Base-by-base conservation (phyloP, 2,888 invertebrate species). In the Rhogogaster chlorosoma region DNA sequence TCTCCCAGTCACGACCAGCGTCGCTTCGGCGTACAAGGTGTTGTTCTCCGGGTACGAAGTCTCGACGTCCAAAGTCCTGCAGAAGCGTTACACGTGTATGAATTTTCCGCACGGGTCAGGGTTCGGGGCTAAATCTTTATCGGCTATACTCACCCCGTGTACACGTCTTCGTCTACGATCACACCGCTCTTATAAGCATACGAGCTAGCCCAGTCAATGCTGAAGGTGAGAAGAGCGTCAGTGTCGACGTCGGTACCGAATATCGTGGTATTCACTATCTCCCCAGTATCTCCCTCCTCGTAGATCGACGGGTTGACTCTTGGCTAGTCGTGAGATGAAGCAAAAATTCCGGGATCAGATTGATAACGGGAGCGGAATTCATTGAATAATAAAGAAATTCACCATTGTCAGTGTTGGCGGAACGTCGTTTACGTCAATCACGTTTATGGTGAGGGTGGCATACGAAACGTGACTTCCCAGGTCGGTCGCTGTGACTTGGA, bases 341-440 rank as follows among this genome's bases (percentile, higher is more conserved):
- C 73, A 84, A 71, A 26, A 32, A 78, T 22, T 12, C 84, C 49
- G 18, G 32, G 85, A 61, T 32, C 18, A 26, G 26, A 53, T 67
- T 26, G 53, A 18, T 38, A 26, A 36, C 22, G 22, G 38, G 42
- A 57, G 29, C 6, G 53, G 2, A 80, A 71, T 75, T 15, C 38
- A 70, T 64, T 15, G 18, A 75, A 49, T 67, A 45, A 57, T 45
- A 77, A 49, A 86, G 88, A 29, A 9, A 45, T 57, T 84, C 93
- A 96, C 96, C 94, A 96, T 92, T 85, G 94, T 92, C 18, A 97
- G 94, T 64, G 94, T 94, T 0, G 97, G 97, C 0, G 95, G 95
- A 84, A 96, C 96, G 91, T 97, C 97, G 92, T 97, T 97, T 70
- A 97, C 95, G 92, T 97, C 97, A 7, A 93, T 89, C 0, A 97